Percentiles rank a stretch among this genome's conserved stretches.
Evolutionary conservation across 2,797 vertebrate species (phyloP).

Genomic region (Acestrorhynchus altus): DNA sequence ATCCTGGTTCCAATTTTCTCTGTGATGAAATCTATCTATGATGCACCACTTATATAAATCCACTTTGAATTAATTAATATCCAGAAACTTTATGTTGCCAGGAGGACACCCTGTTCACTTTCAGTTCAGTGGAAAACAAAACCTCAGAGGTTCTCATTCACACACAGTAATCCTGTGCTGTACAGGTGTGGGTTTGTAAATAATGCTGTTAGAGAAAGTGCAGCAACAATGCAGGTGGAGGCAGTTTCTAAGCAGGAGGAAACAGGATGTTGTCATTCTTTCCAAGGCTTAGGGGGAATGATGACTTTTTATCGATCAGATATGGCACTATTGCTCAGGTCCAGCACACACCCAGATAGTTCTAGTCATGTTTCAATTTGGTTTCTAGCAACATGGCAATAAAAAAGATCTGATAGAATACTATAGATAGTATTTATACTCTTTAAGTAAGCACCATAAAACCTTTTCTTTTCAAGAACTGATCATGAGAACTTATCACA

Average conservation of each 20-base stretch:
- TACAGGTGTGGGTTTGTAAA: conserved; percentile 38
- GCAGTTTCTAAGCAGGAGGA: conserved; percentile 32
- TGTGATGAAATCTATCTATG: no score
- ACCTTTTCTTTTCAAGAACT: no score
- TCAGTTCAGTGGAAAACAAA: conserved; percentile 61
- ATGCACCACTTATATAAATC: no score
- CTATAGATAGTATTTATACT: not conserved
- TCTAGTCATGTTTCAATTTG: not conserved
- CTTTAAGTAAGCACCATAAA: not conserved
- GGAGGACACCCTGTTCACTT: conserved; percentile 59
- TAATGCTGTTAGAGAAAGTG: conserved; percentile 7
- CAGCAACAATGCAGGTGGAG: not conserved
- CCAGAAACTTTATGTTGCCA: conserved; percentile 68
- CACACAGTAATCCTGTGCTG: conserved; percentile 19
- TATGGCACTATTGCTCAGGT: not conserved
- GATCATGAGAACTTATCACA: no score
- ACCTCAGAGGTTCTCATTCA: conserved; percentile 43
- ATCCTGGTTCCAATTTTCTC: no score
- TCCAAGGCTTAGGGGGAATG: conserved; percentile 2
- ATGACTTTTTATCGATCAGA: conserved; percentile 13
- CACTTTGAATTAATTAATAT: no score
- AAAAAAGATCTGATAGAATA: not conserved
- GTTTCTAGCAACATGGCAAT: not conserved
- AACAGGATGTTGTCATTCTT: conserved; percentile 24
- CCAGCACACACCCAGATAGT: conserved; percentile 8